Base-by-base conservation (phyloP, 2,113 vertebrate species). In the Labeo catla region DNA sequence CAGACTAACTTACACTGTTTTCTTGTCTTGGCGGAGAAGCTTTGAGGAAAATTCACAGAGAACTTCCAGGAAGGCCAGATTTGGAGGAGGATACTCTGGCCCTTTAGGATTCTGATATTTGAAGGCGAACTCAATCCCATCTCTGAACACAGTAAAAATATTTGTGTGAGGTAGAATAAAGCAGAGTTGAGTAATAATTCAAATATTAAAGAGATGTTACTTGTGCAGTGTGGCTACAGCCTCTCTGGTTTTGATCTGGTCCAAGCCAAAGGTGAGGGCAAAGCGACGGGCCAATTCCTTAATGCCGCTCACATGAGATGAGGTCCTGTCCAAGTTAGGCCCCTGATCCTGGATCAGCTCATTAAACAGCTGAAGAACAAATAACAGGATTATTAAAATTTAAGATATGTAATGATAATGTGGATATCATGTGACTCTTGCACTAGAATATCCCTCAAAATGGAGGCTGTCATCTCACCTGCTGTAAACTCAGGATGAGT, bases 121-220 rank as follows among this genome's bases (percentile, higher is more conserved):
- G 91, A 99, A 99, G 57, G 98, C 97, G 96, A 99, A 99, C 92
- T 99, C 98, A 91, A 99, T 99, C 78, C 98, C 98, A 90, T 99
- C 98, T 92, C 98, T 99, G 61, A 13, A 92, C 34, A 9, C 77
- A 16, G 9, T 0, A 47, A 87, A 70, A 10, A 65, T 49, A 65
- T 65, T 8, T 28, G 45, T 76, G n/a, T 36, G 23, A 47, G 10
- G 1, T 84, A 16, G 10, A 54, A 39, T 57, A 7, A 83, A 36
- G 11, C 45, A 13, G 34, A 23, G 34, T 34, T 54, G 8, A 36
- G 8, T 57, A 78, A 39, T 57, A 39, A 23, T 23, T 45, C 11
- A 63, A 81, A 39, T 63, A 50, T 39, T 2, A 49, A 28, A 28
- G 9, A 15, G 28, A 52, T 94, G 96, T 96, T 93, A 99, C 98